These are phyloP conservation scores for Delichon dasypus DNA, from an alignment of 2,797 vertebrate species.

Conservation along the genomic window DNA sequence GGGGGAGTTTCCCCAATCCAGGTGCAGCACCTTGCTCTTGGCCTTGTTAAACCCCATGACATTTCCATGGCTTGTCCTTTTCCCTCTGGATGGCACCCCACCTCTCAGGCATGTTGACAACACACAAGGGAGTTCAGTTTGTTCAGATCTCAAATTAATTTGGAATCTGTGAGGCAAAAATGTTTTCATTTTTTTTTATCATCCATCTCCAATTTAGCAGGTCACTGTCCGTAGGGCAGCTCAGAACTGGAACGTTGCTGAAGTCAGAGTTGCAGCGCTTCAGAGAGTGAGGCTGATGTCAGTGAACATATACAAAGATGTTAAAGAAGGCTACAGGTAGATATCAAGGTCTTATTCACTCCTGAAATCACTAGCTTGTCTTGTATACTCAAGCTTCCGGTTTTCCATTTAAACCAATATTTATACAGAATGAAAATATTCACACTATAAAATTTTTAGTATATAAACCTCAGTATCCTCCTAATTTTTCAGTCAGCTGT, in stretches of 20 bases:
- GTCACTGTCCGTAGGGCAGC: not conserved
- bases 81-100: not conserved
- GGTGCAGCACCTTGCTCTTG: not conserved
- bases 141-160: not conserved
- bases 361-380: not conserved
- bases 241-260: not conserved
- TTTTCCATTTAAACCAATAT: slow-evolving; percentile 55
- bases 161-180: not conserved
- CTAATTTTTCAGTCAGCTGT: slow-evolving; percentile 43
- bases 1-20: fast-evolving
- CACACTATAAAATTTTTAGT: slow-evolving; percentile 43
- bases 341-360: slow-evolving; percentile 58
- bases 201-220: not conserved
- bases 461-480: slow-evolving; percentile 12
- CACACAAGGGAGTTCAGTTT: not conserved
- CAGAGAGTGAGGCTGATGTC: not conserved
- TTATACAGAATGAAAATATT: slow-evolving; percentile 58
- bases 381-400: slow-evolving; percentile 43
- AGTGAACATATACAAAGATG: slow-evolving; percentile 9
- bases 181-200: not conserved
- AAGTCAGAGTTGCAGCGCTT: not conserved
- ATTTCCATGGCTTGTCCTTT: not conserved
- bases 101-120: not conserved
- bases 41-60: not conserved
- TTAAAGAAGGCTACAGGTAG: slow-evolving; percentile 39